phyloP scores from a whole-genome alignment of 2,888 invertebrate genomes.

The Empis livida region DNA sequence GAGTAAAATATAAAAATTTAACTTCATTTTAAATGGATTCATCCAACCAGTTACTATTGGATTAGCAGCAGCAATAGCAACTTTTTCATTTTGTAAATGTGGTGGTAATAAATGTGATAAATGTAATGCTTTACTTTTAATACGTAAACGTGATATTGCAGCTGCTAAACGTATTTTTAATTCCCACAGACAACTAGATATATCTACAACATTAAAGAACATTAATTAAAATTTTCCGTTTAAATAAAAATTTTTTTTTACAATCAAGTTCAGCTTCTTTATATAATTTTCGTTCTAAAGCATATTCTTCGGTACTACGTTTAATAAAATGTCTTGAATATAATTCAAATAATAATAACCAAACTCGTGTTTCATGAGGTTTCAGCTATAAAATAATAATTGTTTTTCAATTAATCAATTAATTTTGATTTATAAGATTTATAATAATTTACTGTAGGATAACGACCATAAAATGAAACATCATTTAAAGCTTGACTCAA shows the following conservation, averaged over 20 bases:
- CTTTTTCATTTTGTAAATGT: constrained; percentile 57
- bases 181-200: constrained; percentile 51
- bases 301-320: constrained; percentile 25
- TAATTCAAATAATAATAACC: constrained; percentile 44
- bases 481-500: constrained; percentile 37
- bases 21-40: constrained; percentile 59
- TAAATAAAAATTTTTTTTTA: constrained; percentile 9
- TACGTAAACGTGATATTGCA: constrained; percentile 60
- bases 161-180: constrained; percentile 59
- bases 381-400: constrained; percentile 17
- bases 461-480: constrained; percentile 34
- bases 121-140: constrained; percentile 56
- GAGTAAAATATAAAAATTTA: constrained; percentile 14
- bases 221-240: constrained; percentile 1
- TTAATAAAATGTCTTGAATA: constrained; percentile 39
- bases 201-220: constrained; percentile 26
- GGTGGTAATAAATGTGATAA: constrained; percentile 55
- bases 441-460: constrained; percentile 23
- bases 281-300: constrained; percentile 21
- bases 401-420: background rate
- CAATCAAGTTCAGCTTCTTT: constrained; percentile 25
- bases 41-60: constrained; percentile 64
- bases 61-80: constrained; percentile 42
- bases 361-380: constrained; percentile 35
- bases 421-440: background rate